A percentile compares a stretch with the other conserved stretches of the same genome.
Evolutionary conservation across 2,797 vertebrate genomes (phyloP).

Genomic region (Synaphobranchus kaupii): DNA sequence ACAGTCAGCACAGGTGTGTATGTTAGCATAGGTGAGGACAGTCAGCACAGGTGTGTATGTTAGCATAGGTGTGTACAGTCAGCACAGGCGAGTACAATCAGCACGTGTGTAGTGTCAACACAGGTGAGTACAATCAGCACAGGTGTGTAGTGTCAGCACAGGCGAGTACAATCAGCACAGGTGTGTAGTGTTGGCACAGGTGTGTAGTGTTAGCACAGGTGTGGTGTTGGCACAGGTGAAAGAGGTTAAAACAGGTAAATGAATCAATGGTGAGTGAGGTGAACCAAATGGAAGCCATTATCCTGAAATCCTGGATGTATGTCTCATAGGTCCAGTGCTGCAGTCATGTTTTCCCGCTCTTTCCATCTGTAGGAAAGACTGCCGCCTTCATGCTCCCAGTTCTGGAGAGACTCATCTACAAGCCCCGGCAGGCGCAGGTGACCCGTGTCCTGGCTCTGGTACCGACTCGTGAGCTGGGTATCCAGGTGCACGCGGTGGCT

Average conservation of each 20-base stretch:
- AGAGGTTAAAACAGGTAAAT: not conserved
- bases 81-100: not conserved
- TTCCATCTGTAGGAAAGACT: conserved; percentile 85
- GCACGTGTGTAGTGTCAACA: not conserved
- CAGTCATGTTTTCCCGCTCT: not conserved
- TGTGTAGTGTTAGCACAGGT: not conserved
- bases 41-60: not conserved
- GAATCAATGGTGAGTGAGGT: not conserved
- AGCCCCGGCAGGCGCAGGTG: conserved; percentile 86
- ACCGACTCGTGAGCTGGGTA: conserved; percentile 94
- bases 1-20: not conserved
- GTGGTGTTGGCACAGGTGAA: not conserved
- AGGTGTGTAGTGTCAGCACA: not conserved
- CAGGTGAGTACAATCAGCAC: not conserved
- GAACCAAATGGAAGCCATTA: not conserved
- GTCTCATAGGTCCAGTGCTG: not conserved
- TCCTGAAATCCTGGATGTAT: not conserved
- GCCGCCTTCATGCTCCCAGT: conserved; percentile 94
- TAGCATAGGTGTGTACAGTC: not conserved
- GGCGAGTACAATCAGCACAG: not conserved
- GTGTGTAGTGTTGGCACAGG: not conserved
- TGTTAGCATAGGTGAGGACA: not conserved
- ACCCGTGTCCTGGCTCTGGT: conserved; percentile 91
- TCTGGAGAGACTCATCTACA: conserved; percentile 92
- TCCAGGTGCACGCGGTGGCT: conserved; percentile 92